Evolutionary conservation across 2,113 vertebrate species (phyloP), one percentile per base, ranked within the genome.

Genomic region (Sus scrofa): DNA sequence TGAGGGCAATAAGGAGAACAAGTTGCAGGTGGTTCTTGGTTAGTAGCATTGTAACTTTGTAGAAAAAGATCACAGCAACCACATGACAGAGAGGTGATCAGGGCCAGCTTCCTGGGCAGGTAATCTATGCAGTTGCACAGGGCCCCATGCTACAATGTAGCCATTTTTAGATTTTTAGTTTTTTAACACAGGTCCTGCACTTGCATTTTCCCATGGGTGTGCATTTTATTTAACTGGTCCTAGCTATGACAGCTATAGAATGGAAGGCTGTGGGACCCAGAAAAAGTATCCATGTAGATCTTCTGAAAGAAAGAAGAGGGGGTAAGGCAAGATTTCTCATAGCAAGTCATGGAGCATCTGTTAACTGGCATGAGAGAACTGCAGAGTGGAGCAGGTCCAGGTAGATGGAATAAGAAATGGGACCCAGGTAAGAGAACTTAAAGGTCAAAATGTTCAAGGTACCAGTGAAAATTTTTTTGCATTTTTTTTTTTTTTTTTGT

Each of bases 121-220:
- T 1, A 20, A 22, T 9, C 6, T 37, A 12, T 12, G 2, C 26
- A 44, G 32, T 54, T 6, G 2, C 24, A 30, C 10, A 4, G 24
- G 7, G 6, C 0, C 15, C 6, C 7, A 6, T 4, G 32, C 11
- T 56, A n/a, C 82, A 6, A 30, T 27, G 7, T 44, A 34, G 13
- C 16, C 34, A 9, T 93, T n/a, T 65, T 87, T 3, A 39, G 39
- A 74, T n/a, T 88, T 30, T 77, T 63, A 30, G 20, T 10, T 85
- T 79, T 27, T 73, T 0, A 86, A 88, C 37, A 19, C 0, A 4
- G 4, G 2, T 3, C 10, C 24, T 10, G 10, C 2, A 12, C 81
- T 78, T 74, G 63, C 8, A 58, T 70, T 58, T 84, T 24, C 84
- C 52, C 34, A 1, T n/a, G 6, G 14, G 32, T 22, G 2, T 5